Evolutionary conservation across 2,888 invertebrate species (phyloP), one percentile per base, ranked within the genome.

Genomic region (Beris chalybata): DNA sequence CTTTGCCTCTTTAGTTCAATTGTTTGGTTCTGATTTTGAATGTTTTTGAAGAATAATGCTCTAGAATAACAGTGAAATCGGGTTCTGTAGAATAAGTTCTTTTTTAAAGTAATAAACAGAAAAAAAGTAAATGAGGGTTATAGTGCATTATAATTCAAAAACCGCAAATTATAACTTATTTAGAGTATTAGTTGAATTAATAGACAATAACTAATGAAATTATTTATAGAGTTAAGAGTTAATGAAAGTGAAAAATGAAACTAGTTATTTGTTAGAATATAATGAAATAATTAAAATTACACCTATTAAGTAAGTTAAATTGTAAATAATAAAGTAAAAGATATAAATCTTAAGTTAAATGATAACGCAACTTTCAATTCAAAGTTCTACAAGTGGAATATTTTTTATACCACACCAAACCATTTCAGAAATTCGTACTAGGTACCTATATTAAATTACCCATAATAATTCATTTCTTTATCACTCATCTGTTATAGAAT

Each of bases 181-280:
- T 43, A 32, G 55, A 31, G 4, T 43, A 61, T 54, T 43, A 64
- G 58, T 69, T 69, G 52, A 69, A 64, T 69, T 69, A 47, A 55
- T 69, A 69, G 69, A 69, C 69, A 69, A 69, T 69, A 69, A 69
- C 50, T 63, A 61, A 29, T 11, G 13, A 52, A 64, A 64, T 58
- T 63, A 55, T 43, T 53, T 57, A 61, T 9, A 61, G 47, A 38
- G 38, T 38, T 38, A 38, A 38, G 38, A 38, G 7, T 38, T 38
- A 5, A 55, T 47, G 0, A 57, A 54, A 50, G 38, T 56, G 15
- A 58, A 32, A 56, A 47, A 65, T 31, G 31, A 61, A 43, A 54
- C 47, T 53, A 65, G 57, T 65, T 65, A 65, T 56, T 65, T 55
- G 56, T 56, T 56, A 65, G 55, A 48, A 64, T 30, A 53, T 30